Conservation (phyloP, 92 coral and sea anemone genomes). For the Epizoanthus ramosus region DNA sequence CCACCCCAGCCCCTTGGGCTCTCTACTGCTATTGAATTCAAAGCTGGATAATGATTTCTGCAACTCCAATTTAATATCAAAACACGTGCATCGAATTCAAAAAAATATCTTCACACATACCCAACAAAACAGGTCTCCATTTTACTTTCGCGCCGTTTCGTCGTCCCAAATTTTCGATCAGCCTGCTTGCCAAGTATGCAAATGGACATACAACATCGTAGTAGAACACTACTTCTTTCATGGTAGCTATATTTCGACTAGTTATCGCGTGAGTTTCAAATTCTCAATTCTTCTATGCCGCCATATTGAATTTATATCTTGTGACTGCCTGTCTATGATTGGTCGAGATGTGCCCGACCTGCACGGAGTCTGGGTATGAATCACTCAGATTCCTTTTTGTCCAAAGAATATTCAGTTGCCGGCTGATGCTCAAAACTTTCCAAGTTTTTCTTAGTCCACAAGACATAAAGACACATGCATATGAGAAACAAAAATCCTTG, state of each 20-base stretch:
- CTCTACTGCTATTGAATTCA: too few relatives aligned
- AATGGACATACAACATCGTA: conserved; percentile 98
- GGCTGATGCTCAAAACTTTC: neutral
- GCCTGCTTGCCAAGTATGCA: conserved; percentile 91
- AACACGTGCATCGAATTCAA: too few relatives aligned
- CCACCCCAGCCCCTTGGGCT: too few relatives aligned
- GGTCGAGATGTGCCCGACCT: neutral
- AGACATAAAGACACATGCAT: too few relatives aligned
- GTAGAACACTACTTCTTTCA: conserved; percentile 90
- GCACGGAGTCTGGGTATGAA: conserved; percentile 28
- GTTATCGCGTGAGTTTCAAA: neutral
- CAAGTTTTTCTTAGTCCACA: neutral
- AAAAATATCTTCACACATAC: conserved; percentile 40
- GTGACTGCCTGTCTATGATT: neutral
- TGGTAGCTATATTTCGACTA: neutral
- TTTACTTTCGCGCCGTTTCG: conserved; percentile 80
- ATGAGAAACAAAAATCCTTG: neutral
- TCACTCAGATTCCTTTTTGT: too few relatives aligned
- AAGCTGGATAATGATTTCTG: too few relatives aligned
- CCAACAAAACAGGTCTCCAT: conserved; percentile 95
- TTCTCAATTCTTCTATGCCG: neutral
- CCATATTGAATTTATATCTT: neutral
- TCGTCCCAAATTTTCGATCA: conserved; percentile 80
- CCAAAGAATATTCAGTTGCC: neutral
- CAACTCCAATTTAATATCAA: too few relatives aligned